Base-by-base conservation (phyloP, 2,888 invertebrate species). In the Eugnorisma glareosa region DNA sequence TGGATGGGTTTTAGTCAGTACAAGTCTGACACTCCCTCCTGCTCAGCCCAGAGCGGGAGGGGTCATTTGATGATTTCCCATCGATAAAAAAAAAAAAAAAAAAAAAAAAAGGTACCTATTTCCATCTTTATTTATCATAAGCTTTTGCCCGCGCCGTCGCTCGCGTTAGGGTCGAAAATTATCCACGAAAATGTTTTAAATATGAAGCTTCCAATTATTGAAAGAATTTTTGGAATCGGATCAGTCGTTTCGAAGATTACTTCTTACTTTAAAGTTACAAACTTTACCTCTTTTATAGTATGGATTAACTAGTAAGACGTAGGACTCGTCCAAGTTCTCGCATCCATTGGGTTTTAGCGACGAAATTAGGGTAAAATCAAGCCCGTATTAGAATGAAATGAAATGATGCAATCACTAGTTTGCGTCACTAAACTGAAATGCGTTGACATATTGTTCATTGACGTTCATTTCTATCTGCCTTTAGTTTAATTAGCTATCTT, bases 401-500 rank as follows among this genome's bases (percentile, higher is more conserved):
- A 40, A 45, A 67, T 67, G n/a, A 67, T 63, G 63, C 67, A 68
- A 45, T 57, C 31, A 35, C 24, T 5, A 37, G 18, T 43, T 54
- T 48, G 82, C 77, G 68, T 81, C 71, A 82, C 31, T 40, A 24
- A 43, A 67, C 35, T 43, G n/a, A 59, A 67, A 77, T 72, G 37
- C 82, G 69, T 57, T 81, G 24, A 76, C n/a, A 70, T 28, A 57
- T 67, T 70, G 45, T 76, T 31, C 43, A 45, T 69, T 82, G 78
- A 54, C 73, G 82, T 81, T 68, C 18, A 71, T 61, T 35, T 82
- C 18, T 78, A 43, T 76, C 31, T 40, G 31, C 45, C 24, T 57
- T 73, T 57, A 57, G 3, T 75, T 54, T 59, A 66, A 69, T 73
- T 66, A 78, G 28, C n/a, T 59, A 69, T 77, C 43, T 45, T 15